These are phyloP conservation scores for Copidosoma aretas DNA, from an alignment of 2,888 invertebrate species.

Conservation along the genomic window DNA sequence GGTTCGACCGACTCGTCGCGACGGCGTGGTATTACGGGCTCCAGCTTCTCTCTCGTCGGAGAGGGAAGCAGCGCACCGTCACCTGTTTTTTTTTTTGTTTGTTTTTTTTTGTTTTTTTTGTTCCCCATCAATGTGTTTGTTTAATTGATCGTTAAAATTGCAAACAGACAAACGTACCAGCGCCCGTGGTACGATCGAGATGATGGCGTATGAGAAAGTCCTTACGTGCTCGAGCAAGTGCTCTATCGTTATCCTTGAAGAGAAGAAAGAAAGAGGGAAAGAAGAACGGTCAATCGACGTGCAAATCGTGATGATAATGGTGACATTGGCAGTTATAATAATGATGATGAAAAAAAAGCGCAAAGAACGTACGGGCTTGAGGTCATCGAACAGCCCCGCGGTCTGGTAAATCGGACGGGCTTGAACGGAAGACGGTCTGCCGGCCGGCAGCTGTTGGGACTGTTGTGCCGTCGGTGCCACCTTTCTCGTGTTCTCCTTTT, in stretches of 20 bases:
- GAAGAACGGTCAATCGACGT: slow-evolving; percentile 1
- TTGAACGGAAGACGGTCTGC: slow-evolving; percentile 59
- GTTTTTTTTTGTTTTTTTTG: neutral
- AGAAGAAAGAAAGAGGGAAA: slow-evolving; percentile 3
- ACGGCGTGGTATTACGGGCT: slow-evolving; percentile 71
- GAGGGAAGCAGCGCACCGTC: slow-evolving; percentile 74
- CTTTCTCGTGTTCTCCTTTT: slow-evolving; percentile 83
- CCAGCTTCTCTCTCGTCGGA: slow-evolving; percentile 75
- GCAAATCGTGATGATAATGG: slow-evolving; percentile 4
- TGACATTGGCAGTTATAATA: neutral
- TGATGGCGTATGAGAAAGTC: slow-evolving; percentile 74
- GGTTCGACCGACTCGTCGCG: slow-evolving; percentile 64
- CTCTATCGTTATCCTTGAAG: slow-evolving; percentile 58
- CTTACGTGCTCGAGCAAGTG: slow-evolving; percentile 65
- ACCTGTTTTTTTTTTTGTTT: slow-evolving; percentile 53
- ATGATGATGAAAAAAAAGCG: neutral
- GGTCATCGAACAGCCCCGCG: slow-evolving; percentile 40
- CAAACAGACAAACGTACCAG: slow-evolving; percentile 62
- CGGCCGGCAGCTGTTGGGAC: slow-evolving; percentile 53
- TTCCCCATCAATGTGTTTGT: neutral
- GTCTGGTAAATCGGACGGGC: slow-evolving; percentile 52
- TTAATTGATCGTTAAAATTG: too few species aligned
- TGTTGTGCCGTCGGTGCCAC: slow-evolving; percentile 48
- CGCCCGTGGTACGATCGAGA: slow-evolving; percentile 75
- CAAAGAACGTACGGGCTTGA: slow-evolving; percentile 51